Evolutionary conservation across 2,113 vertebrate genomes (phyloP).

Genomic region (Urocitellus parryii): DNA sequence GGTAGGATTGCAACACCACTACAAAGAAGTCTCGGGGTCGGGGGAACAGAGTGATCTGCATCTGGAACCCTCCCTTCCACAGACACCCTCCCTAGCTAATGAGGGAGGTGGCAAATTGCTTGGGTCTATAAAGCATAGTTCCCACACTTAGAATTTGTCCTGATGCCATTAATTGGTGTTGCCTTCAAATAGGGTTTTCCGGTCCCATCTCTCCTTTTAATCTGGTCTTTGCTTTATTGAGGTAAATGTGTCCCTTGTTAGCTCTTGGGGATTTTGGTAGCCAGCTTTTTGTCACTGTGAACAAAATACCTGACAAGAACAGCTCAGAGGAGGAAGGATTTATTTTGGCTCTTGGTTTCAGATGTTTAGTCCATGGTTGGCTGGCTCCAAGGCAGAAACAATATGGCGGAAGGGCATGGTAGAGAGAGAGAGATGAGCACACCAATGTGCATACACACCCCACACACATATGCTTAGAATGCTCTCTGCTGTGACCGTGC

Average conservation of each 20-base stretch:
- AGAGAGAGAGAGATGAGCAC: not conserved
- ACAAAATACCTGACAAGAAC: no score
- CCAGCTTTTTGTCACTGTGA: no score
- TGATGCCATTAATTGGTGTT: not conserved
- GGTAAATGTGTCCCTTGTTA: not conserved
- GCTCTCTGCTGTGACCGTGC: not conserved
- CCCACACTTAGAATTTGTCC: not conserved
- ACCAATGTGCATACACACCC: fast-evolving
- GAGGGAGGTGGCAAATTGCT: not conserved
- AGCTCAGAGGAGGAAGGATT: no score
- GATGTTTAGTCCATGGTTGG: no score
- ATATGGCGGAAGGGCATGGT: no score
- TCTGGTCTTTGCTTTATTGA: not conserved
- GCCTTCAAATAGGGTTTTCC: not conserved
- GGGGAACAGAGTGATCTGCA: no score
- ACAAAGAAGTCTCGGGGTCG: not conserved
- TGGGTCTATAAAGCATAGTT: fast-evolving
- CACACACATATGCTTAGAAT: not conserved
- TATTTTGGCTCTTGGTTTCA: no score
- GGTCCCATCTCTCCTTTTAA: not conserved
- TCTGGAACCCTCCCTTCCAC: fast-evolving
- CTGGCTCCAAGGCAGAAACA: no score
- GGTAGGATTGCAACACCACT: no score
- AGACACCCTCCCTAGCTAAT: fast-evolving
- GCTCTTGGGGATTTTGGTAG: not conserved